These are phyloP conservation scores for Reinhardtius hippoglossoides DNA, from an alignment of 2,113 vertebrate genomes.

Conservation along the genomic window DNA sequence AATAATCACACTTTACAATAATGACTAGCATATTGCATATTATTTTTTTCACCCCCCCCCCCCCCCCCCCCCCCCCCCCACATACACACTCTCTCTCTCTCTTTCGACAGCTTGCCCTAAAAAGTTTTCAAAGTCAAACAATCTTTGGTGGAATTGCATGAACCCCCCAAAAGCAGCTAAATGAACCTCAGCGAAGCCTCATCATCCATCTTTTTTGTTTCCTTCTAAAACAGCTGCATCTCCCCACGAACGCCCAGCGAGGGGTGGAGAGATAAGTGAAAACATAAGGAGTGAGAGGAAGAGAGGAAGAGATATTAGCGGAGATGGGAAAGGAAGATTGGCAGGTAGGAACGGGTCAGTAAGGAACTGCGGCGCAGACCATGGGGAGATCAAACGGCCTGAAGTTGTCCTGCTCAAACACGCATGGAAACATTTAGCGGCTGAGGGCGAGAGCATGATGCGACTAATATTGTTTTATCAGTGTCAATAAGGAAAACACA, in stretches of 20 bases:
- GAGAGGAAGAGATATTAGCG: neutral
- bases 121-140: constrained; percentile 31
- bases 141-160: constrained; percentile 19
- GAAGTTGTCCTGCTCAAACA: constrained; percentile 60
- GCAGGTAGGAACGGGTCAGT: constrained; percentile 41
- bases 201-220: constrained; percentile 46
- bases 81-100: neutral
- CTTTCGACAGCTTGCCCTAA: neutral
- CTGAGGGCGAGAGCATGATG: neutral
- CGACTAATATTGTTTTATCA: constrained; percentile 62
- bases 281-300: neutral
- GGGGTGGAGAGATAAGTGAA: constrained; percentile 27
- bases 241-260: constrained; percentile 41
- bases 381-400: constrained; percentile 44
- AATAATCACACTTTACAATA: too few species aligned
- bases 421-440: constrained; percentile 32
- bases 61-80: too few species aligned
- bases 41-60: too few species aligned
- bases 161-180: constrained; percentile 64
- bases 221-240: constrained; percentile 62
- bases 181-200: constrained; percentile 65
- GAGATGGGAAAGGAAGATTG: constrained; percentile 10
- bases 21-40: too few species aligned
- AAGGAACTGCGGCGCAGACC: constrained; percentile 15
- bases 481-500: constrained; percentile 57